phyloP scores from a whole-genome alignment of 1,140 invertebrate genomes.

The Caenorhabditis latens region DNA sequence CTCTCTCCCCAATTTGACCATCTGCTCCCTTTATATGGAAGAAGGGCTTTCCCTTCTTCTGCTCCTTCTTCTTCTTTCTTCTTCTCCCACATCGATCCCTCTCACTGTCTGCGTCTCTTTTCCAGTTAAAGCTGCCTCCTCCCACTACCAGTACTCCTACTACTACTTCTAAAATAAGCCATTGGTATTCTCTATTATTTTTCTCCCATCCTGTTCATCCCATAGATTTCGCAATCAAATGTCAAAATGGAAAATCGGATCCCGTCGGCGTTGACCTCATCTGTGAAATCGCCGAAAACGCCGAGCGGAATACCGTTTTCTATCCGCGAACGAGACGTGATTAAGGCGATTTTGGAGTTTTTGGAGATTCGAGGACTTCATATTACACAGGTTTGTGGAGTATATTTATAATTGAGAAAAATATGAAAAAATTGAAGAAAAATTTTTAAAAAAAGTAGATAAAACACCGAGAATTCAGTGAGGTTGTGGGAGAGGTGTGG shows the following conservation, averaged over 20 bases:
- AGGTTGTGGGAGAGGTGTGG: too few relatives aligned
- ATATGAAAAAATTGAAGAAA: too few relatives aligned
- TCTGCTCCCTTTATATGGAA: conserved; percentile 38
- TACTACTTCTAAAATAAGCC: conserved; percentile 14
- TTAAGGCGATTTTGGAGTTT: conserved; percentile 91
- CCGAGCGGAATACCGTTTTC: conserved; percentile 82
- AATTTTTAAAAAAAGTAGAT: too few relatives aligned
- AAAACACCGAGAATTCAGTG: too few relatives aligned
- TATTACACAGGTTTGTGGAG: conserved; percentile 76
- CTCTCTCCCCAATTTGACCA: conserved; percentile 23
- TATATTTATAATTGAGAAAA: conserved; percentile 20
- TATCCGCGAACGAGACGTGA: conserved; percentile 90
- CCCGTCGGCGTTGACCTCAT: not conserved
- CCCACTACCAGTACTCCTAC: not conserved
- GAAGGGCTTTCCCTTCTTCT: not conserved
- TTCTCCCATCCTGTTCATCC: not conserved
- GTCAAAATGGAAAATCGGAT: not conserved
- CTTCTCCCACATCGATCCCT: conserved; percentile 12
- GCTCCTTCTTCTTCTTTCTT: conserved; percentile 12
- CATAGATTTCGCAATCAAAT: conserved; percentile 10
- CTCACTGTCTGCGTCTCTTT: conserved; percentile 5
- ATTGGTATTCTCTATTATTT: conserved; percentile 10
- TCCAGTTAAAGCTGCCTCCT: conserved; percentile 27
- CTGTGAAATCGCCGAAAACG: conserved; percentile 1
- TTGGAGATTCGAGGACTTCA: conserved; percentile 88